Percentiles rank a stretch among this genome's conserved stretches.
Conservation (phyloP, 53 echinoderm and acorn worm genomes). For the Paracentrotus lividus region DNA sequence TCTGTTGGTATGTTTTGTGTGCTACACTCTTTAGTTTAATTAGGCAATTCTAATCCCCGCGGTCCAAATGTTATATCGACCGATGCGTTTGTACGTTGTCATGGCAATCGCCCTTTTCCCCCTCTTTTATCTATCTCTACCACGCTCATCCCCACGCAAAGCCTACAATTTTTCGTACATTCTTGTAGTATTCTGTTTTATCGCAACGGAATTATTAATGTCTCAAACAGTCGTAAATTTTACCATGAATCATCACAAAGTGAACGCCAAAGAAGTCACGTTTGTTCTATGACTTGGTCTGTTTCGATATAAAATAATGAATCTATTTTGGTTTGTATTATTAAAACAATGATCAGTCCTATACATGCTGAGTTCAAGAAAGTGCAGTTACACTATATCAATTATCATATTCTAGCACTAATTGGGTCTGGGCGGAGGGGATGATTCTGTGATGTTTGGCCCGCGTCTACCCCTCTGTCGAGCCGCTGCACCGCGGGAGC, state of each 20-base stretch:
- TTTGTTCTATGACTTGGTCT: background rate
- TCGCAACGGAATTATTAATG: no score
- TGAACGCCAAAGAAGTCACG: background rate
- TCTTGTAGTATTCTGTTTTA: background rate
- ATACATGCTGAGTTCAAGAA: conserved; percentile 55
- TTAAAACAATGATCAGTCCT: background rate
- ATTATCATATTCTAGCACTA: conserved; percentile 74
- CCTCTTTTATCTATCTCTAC: background rate
- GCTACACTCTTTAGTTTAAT: no score
- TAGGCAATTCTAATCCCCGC: no score
- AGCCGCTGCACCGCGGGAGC: conserved; percentile 64
- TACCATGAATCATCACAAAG: background rate
- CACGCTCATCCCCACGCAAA: background rate
- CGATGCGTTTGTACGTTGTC: background rate
- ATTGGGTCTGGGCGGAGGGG: conserved; percentile 64
- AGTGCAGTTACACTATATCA: conserved; percentile 68
- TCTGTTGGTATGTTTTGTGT: background rate
- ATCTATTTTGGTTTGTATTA: background rate
- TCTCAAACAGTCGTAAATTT: background rate
- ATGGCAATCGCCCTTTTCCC: background rate
- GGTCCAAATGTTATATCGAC: background rate
- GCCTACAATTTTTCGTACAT: background rate
- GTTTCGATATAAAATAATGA: background rate
- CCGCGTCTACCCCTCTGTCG: conserved; percentile 65
- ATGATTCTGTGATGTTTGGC: conserved; percentile 50